Percentiles rank a stretch among this genome's conserved stretches.
Evolutionary conservation across 2,797 vertebrate genomes (phyloP).

Genomic region (Hypotaenidia okinawae): DNA sequence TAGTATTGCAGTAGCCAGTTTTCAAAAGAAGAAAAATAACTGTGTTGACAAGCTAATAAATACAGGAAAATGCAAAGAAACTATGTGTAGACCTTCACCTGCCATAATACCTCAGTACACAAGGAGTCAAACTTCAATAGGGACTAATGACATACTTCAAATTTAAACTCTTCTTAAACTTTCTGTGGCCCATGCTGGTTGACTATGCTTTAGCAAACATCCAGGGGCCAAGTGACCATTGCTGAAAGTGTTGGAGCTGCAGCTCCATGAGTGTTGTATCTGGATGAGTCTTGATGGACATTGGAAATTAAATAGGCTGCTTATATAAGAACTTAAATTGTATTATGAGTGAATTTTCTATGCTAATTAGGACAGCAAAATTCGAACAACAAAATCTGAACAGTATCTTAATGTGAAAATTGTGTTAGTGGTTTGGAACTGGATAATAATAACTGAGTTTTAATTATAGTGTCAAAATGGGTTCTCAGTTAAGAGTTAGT

Average conservation of each 20-base stretch:
- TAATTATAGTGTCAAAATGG: neutral
- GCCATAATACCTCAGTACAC: neutral
- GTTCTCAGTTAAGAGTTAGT: neutral
- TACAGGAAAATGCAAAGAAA: neutral
- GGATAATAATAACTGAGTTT: neutral
- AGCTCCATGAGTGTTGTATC: fast-evolving
- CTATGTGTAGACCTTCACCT: neutral
- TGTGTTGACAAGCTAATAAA: neutral
- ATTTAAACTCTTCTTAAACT: neutral
- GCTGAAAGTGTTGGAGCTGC: neutral
- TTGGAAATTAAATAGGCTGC: neutral
- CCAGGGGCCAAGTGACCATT: neutral
- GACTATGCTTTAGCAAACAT: neutral
- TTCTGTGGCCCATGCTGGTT: neutral
- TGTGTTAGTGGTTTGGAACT: neutral
- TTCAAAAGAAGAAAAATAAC: neutral
- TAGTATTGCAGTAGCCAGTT: neutral
- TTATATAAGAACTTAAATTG: neutral
- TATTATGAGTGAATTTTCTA: neutral
- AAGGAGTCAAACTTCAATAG: neutral
- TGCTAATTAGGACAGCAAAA: neutral
- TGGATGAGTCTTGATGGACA: neutral
- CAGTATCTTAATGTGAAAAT: neutral
- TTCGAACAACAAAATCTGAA: neutral
- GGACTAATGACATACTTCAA: neutral